Conservation (phyloP, 2,888 invertebrate species). For the Phaedon cochleariae region DNA sequence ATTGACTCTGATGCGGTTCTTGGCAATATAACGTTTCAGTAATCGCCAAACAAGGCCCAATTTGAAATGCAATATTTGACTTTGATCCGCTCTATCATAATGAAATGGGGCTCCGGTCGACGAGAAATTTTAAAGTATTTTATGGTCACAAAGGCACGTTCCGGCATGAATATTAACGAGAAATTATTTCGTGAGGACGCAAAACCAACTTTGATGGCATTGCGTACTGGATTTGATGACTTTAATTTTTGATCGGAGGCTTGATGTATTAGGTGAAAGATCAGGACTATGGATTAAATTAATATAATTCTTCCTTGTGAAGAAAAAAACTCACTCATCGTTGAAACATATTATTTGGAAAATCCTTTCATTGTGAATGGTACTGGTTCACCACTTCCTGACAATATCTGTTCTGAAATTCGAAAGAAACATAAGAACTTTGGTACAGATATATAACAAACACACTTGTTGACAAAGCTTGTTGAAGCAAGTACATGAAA, state of each 20-base stretch:
- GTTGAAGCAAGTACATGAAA: too few relatives aligned
- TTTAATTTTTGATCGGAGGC: not conserved
- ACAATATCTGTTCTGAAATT: too few relatives aligned
- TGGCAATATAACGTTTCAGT: conserved; percentile 1
- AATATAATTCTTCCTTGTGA: not conserved
- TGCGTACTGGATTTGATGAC: conserved; percentile 22
- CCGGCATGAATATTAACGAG: conserved; percentile 49
- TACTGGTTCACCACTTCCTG: too few relatives aligned
- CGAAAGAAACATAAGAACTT: too few relatives aligned
- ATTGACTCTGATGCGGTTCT: conserved; percentile 19
- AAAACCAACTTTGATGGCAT: conserved; percentile 36
- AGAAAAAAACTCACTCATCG: too few relatives aligned
- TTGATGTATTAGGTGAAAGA: not conserved
- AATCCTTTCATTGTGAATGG: too few relatives aligned
- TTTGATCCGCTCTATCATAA: conserved; percentile 34
- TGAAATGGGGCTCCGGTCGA: conserved; percentile 32
- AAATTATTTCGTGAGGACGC: conserved; percentile 41
- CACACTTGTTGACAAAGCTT: too few relatives aligned
- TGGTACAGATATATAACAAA: too few relatives aligned
- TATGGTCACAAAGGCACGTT: conserved; percentile 45
- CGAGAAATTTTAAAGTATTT: conserved; percentile 42
- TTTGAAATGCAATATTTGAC: conserved; percentile 37
- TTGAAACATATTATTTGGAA: too few relatives aligned
- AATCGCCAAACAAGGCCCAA: conserved; percentile 21
- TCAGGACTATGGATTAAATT: not conserved